These are phyloP conservation scores for Jacana jacana DNA, from an alignment of 2,113 vertebrate genomes.

Conservation along the genomic window DNA sequence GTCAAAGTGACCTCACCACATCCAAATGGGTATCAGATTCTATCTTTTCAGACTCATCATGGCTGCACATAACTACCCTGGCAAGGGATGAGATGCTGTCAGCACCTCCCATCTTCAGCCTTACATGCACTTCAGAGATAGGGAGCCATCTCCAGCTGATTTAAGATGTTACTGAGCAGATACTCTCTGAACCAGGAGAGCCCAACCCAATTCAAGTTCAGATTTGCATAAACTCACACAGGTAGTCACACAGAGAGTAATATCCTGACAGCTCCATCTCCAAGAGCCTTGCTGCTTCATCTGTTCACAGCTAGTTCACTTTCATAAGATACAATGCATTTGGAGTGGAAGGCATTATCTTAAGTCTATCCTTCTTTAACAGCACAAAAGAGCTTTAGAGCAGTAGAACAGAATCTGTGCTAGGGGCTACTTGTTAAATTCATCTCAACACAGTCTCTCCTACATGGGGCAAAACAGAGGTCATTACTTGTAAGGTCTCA, in stretches of 20 bases:
- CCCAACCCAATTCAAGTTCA: not conserved
- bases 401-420: not conserved
- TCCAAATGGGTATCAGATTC: not conserved
- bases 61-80: not conserved
- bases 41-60: not conserved
- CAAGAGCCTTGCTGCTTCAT: not conserved
- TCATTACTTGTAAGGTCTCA: not conserved
- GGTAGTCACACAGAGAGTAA: not conserved
- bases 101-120: not conserved
- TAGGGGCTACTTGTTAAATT: not conserved
- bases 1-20: not conserved
- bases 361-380: not conserved
- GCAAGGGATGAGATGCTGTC: not conserved
- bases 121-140: rapidly evolving
- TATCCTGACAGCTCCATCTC: not conserved
- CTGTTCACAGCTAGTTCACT: not conserved
- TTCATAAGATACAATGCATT: not conserved
- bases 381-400: not conserved
- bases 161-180: not conserved
- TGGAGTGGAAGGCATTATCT: not conserved
- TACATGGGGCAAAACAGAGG: not conserved
- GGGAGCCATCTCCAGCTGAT: not conserved
- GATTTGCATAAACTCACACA: not conserved
- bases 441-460: not conserved
- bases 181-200: not conserved